phyloP scores from a whole-genome alignment of 2,113 vertebrate species.

The Galbula dea region DNA sequence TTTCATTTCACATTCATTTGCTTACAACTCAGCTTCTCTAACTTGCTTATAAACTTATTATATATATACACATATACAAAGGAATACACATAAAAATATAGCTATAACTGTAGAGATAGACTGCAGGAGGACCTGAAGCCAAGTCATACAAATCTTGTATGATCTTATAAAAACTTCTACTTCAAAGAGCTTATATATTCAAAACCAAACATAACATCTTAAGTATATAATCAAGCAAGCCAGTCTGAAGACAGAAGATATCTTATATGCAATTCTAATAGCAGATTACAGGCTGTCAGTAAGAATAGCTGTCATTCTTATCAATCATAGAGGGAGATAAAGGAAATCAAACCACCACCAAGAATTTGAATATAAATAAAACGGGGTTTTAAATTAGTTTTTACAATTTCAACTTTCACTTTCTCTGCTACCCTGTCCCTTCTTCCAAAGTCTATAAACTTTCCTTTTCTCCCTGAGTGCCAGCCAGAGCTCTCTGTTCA shows the following conservation, averaged over 20 bases:
- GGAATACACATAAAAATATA: not conserved
- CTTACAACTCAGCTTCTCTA: not conserved
- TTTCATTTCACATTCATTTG: not conserved
- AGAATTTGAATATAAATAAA: not conserved
- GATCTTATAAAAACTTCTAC: not conserved
- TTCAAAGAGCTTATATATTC: not conserved
- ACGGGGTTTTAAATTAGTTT: too few species aligned
- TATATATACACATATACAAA: not conserved
- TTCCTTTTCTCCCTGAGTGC: too few species aligned
- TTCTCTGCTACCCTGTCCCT: not conserved
- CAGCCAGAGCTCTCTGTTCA: too few species aligned
- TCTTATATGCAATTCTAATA: not conserved
- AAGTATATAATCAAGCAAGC: not conserved
- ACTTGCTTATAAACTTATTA: not conserved
- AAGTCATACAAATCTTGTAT: not conserved
- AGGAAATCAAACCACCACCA: not conserved
- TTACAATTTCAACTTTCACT: not conserved
- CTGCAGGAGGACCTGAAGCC: not conserved
- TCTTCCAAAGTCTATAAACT: too few species aligned
- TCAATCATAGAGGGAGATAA: not conserved
- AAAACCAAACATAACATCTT: not conserved
- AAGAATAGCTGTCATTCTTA: not conserved
- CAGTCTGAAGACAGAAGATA: not conserved
- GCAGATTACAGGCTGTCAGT: not conserved
- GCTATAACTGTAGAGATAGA: not conserved